A percentile compares a stretch with the other conserved stretches of the same genome.
phyloP scores from a whole-genome alignment of 2,113 vertebrate genomes.

The Oncorhynchus tshawytscha region DNA sequence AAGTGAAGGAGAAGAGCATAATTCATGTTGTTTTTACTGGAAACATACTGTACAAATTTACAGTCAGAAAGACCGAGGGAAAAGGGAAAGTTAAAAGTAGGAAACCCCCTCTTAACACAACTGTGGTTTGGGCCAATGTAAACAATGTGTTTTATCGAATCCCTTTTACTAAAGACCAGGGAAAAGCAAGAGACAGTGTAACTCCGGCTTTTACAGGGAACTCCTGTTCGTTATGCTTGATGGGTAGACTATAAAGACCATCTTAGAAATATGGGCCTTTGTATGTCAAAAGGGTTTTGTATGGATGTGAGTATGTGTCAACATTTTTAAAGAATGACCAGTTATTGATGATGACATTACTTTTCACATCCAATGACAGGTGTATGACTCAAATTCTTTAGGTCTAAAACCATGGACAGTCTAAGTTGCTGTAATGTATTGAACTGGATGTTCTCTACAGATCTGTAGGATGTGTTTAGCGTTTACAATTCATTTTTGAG shows the following conservation, averaged over 20 bases:
- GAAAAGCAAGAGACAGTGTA: not conserved
- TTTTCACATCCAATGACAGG: not conserved
- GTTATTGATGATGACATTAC: not conserved
- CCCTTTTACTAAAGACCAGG: not conserved
- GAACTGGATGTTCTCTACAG: constrained; percentile 29
- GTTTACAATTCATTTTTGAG: constrained; percentile 60
- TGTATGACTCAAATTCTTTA: not conserved
- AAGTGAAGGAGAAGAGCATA: constrained; percentile 56
- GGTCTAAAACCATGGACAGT: not conserved
- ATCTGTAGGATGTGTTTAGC: constrained; percentile 55
- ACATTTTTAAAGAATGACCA: not conserved
- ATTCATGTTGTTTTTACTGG: constrained; percentile 42
- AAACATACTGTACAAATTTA: constrained; percentile 51
- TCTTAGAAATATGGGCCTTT: not conserved
- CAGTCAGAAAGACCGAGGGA: not conserved
- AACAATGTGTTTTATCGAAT: constrained; percentile 8
- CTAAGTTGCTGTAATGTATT: not conserved
- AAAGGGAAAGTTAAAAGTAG: constrained; percentile 5
- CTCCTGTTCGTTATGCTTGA: not conserved
- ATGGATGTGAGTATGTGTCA: not conserved
- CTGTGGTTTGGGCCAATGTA: constrained; percentile 16
- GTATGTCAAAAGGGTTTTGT: not conserved
- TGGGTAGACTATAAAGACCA: not conserved
- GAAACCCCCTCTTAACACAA: constrained; percentile 8
- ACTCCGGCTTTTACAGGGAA: not conserved